Conservation (phyloP, 2,888 invertebrate genomes). For the Thereva unica region DNA sequence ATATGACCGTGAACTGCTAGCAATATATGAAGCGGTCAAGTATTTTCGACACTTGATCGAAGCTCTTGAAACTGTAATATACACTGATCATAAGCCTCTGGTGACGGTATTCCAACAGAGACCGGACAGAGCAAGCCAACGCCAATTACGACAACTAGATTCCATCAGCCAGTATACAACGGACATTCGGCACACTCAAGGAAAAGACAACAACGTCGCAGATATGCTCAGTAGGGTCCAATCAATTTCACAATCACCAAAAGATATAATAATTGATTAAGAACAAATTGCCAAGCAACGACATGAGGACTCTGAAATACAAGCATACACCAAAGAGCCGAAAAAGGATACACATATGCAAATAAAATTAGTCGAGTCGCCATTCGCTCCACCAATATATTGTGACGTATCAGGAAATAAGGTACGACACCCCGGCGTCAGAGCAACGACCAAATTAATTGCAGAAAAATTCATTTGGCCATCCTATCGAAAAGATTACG, state of each 20-base stretch:
- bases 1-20: slow-evolving; percentile 22
- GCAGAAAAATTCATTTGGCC: background rate
- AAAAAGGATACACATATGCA: too few species aligned
- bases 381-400: too few species aligned
- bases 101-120: slow-evolving; percentile 17
- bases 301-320: too few species aligned
- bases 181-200: background rate
- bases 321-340: too few species aligned
- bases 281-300: background rate
- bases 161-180: background rate
- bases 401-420: too few species aligned
- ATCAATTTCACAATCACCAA: background rate
- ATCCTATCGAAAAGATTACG: background rate
- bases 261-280: background rate
- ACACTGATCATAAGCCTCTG: slow-evolving; percentile 20
- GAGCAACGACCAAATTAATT: background rate
- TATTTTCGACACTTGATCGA: slow-evolving; percentile 13
- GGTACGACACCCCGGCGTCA: background rate
- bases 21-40: slow-evolving; percentile 25
- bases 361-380: too few species aligned
- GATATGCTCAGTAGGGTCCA: too few species aligned
- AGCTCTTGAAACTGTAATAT: background rate
- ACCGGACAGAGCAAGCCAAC: background rate
- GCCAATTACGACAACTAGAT: background rate
- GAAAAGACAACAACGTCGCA: too few species aligned